Base-by-base conservation (phyloP, 2,797 vertebrate genomes). In the Simalia tracyae region DNA sequence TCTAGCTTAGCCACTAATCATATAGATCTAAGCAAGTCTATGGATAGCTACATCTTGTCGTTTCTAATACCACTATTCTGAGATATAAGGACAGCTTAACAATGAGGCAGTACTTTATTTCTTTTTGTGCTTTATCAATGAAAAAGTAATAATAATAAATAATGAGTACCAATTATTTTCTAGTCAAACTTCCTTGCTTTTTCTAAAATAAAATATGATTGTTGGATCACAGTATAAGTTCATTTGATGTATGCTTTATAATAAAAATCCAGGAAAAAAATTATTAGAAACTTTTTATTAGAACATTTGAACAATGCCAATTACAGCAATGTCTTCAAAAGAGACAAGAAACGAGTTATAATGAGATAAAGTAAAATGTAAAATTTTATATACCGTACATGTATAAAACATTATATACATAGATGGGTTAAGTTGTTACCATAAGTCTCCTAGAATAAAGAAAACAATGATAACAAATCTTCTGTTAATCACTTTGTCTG, bases 391-490 rank as follows among this genome's bases (percentile, higher is more conserved):
- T 19, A 81, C 72, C 50, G 42, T 19, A 81, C 72, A 56, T 92
- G 94, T 64, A 56, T 56, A 15, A 92, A 95, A 57, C 10, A 14
- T 76, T n/a, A 19, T n/a, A 81, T 54, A 56, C 94, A 88, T 57
- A 84, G 42, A 72, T 3, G 60, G 59, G 57, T 94, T 93, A 92
- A 89, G 14, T 57, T 88, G 36, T 64, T 90, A 90, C 87, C 36
- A 4, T 76, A 92, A 56, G 28, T 0, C 22, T 50, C 68, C 15
- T 3, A 42, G 9, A 46, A 26, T 76, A 92, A 94, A 94, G 59
- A 84, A 93, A 93, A 46, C 86, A 84, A 60, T 89, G n/a, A 63
- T 31, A 93, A 50, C 89, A 92, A 95, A 95, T 93, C 81, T 42
- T 12, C 14, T 89, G 36, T 84, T 85, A 89, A 24, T 56, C 63